A percentile compares a stretch with the other conserved stretches of the same genome.
Conservation (phyloP, 2,797 vertebrate species). For the Podarcis siculus region DNA sequence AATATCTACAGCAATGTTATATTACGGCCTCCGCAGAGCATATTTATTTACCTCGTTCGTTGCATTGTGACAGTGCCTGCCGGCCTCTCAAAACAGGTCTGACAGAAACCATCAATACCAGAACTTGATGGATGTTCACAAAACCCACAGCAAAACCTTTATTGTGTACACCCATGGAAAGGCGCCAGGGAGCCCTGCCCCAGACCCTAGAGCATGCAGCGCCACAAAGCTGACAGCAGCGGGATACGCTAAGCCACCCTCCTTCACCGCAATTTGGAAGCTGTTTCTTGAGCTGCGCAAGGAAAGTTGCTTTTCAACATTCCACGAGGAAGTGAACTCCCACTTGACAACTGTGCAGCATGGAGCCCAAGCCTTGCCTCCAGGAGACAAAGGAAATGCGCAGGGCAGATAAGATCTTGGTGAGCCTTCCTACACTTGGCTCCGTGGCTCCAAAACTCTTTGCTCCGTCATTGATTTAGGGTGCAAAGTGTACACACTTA, state of each 20-base stretch:
- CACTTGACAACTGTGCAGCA: not conserved
- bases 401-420: not conserved
- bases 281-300: not conserved
- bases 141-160: not conserved
- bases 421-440: not conserved
- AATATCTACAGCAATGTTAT: not conserved
- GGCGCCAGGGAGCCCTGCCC: not conserved
- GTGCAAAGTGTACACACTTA: not conserved
- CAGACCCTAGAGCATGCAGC: too few species aligned
- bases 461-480: not conserved
- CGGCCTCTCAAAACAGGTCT: conserved; percentile 8
- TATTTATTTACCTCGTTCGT: too few species aligned
- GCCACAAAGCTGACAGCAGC: not conserved
- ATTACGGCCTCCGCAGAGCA: not conserved
- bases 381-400: not conserved
- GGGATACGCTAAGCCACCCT: not conserved
- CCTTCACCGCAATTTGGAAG: not conserved
- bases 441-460: not conserved
- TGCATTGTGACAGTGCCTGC: not conserved
- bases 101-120: not conserved
- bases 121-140: not conserved
- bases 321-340: not conserved
- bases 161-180: not conserved
- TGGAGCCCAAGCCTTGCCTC: not conserved
- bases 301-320: not conserved